Conservation (phyloP, 2,113 vertebrate species). For the Serilophus lunatus region DNA sequence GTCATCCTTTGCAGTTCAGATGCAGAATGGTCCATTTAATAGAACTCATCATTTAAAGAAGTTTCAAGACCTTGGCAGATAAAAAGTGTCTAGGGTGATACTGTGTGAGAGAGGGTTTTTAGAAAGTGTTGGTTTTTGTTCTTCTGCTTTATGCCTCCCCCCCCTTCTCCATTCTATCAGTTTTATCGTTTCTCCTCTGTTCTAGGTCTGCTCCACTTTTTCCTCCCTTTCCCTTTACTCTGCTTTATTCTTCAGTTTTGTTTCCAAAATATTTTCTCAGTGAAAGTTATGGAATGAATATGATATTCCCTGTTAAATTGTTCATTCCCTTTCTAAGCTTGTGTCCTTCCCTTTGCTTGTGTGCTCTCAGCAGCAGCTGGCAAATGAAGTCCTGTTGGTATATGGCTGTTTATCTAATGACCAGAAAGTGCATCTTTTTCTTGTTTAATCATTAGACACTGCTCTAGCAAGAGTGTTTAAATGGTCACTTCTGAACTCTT, state of each 20-base stretch:
- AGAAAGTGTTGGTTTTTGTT: not conserved
- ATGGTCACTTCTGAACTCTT: not conserved
- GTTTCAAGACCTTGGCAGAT: not conserved
- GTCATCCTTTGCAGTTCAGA: not conserved
- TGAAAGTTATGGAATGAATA: not conserved
- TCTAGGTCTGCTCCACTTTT: not conserved
- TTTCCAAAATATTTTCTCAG: not conserved
- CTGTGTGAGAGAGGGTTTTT: not conserved
- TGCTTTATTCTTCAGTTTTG: not conserved
- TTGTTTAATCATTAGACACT: not conserved
- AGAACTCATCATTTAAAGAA: rapidly evolving
- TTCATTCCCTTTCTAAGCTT: not conserved
- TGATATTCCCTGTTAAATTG: not conserved
- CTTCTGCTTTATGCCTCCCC: not conserved
- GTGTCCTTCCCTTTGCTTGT: not conserved
- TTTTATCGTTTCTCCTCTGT: not conserved
- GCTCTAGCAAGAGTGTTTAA: not conserved
- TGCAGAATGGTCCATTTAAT: not conserved
- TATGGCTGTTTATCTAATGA: not conserved
- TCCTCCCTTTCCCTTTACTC: not conserved
- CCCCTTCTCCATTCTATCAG: not conserved
- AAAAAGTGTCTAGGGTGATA: not conserved
- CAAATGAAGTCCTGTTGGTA: not conserved
- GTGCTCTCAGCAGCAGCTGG: not conserved
- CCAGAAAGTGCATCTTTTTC: not conserved